These are phyloP conservation scores for Sinocyclocheilus rhinocerous DNA, from an alignment of 2,113 vertebrate species.

Conservation along the genomic window DNA sequence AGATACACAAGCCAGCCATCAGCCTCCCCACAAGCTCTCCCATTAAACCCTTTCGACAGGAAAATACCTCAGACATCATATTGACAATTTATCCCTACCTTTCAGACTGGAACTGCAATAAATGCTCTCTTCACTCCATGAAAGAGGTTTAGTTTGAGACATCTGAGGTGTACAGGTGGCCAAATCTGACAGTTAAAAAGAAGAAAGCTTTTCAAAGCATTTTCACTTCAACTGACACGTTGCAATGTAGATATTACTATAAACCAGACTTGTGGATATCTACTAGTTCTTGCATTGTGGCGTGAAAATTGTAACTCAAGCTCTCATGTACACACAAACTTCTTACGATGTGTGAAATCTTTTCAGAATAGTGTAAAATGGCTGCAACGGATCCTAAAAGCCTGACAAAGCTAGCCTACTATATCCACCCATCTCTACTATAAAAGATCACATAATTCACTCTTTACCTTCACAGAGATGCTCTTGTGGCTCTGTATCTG, in stretches of 20 bases:
- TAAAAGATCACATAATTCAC: not conserved
- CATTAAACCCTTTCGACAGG: constrained; percentile 30
- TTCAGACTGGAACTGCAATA: constrained; percentile 36
- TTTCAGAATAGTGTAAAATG: not conserved
- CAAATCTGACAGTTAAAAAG: constrained; percentile 3
- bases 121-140: constrained; percentile 27
- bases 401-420: not conserved
- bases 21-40: constrained; percentile 20
- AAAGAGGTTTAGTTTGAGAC: constrained; percentile 37
- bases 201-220: not conserved
- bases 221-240: constrained; percentile 13
- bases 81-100: constrained; percentile 47
- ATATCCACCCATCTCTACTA: not conserved
- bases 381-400: not conserved
- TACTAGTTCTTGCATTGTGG: constrained; percentile 18
- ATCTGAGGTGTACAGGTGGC: not conserved
- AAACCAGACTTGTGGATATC: constrained; percentile 15
- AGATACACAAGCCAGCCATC: not conserved
- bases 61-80: constrained; percentile 46
- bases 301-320: not conserved
- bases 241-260: constrained; percentile 14
- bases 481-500: not conserved
- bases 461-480: not conserved
- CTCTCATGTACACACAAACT: not conserved
- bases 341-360: not conserved